Evolutionary conservation across 2,888 invertebrate genomes (phyloP), one percentile per base, ranked within the genome.

Genomic region (Machimus rusticus): DNA sequence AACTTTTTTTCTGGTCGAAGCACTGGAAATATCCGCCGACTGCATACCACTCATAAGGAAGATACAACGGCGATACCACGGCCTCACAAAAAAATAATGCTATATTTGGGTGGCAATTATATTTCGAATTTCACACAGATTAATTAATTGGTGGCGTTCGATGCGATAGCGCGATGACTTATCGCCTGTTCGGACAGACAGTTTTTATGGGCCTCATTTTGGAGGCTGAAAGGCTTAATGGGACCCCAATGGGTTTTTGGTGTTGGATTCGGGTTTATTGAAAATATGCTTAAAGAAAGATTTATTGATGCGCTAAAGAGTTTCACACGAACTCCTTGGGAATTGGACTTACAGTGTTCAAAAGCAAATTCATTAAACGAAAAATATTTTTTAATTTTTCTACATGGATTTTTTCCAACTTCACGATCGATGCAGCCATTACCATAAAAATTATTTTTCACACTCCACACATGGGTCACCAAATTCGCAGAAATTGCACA

Each of bases 71-170:
- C 19, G 79, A 28, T 51, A 9, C n/a, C n/a, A 37, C 3, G 16
- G 19, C 1, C 14, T n/a, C 76, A 31, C n/a, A 76, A 79, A 79
- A 79, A 79, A 79, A 23, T 79, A 51, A n/a, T 79, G 46, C 51
- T 79, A 79, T 79, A 79, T 79, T 51, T 79, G 79, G 79, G 79
- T 55, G 79, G 51, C 79, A 79, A 79, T 51, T 79, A 79, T 51
- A 79, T 28, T 51, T 79, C 31, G 79, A 46, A 79, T 79, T 51
- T 51, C 51, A 79, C 79, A 51, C 79, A 51, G 79, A 79, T 79
- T 79, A 78, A 78, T 78, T 78, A 79, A 79, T 79, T 79, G 79
- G 28, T 51, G 79, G 28, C 79, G 51, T 46, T 51, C 79, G 51
- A 79, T 79, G 79, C 31, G 79, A 79, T 79, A 51, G 51, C 28